A percentile compares a stretch with the other conserved stretches of the same genome.
Evolutionary conservation across 1,140 invertebrate species (phyloP).

Genomic region (Drosophila tropicalis): DNA sequence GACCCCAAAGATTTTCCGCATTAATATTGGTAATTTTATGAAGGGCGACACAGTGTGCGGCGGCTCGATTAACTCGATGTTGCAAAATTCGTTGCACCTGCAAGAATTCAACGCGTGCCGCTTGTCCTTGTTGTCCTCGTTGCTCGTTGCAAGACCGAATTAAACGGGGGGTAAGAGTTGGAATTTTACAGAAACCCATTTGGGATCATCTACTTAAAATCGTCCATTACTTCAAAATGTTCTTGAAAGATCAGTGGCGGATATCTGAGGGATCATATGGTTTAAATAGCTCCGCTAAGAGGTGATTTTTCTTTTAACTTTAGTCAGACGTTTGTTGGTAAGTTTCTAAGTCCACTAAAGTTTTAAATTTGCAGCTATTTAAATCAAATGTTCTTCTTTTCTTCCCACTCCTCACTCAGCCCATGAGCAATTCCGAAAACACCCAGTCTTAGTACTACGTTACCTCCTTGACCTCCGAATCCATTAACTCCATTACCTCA

Average conservation of each 20-base stretch:
- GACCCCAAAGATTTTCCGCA: slow-evolving; percentile 68
- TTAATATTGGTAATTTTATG: slow-evolving; percentile 64
- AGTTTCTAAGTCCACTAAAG: too few relatives aligned
- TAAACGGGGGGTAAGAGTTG: slow-evolving; percentile 22
- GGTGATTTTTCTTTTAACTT: too few relatives aligned
- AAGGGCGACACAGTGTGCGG: slow-evolving; percentile 31
- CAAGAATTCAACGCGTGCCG: slow-evolving; percentile 47
- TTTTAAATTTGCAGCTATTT: too few relatives aligned
- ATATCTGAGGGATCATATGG: too few relatives aligned
- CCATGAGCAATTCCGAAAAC: too few relatives aligned
- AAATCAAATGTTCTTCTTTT: too few relatives aligned
- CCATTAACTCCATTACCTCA: too few relatives aligned
- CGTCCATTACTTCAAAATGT: not conserved
- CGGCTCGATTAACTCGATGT: slow-evolving; percentile 12
- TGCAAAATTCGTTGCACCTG: slow-evolving; percentile 50
- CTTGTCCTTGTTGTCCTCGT: slow-evolving; percentile 38
- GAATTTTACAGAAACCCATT: not conserved
- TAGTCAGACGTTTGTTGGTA: too few relatives aligned
- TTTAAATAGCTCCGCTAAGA: too few relatives aligned
- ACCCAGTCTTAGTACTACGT: too few relatives aligned
- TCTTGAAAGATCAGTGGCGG: not conserved
- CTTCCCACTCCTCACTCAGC: too few relatives aligned
- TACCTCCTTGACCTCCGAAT: too few relatives aligned
- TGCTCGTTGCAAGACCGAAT: slow-evolving; percentile 22
- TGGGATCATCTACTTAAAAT: not conserved